phyloP scores from a whole-genome alignment of 2,888 invertebrate species.

The Strigamia transsilvanica region DNA sequence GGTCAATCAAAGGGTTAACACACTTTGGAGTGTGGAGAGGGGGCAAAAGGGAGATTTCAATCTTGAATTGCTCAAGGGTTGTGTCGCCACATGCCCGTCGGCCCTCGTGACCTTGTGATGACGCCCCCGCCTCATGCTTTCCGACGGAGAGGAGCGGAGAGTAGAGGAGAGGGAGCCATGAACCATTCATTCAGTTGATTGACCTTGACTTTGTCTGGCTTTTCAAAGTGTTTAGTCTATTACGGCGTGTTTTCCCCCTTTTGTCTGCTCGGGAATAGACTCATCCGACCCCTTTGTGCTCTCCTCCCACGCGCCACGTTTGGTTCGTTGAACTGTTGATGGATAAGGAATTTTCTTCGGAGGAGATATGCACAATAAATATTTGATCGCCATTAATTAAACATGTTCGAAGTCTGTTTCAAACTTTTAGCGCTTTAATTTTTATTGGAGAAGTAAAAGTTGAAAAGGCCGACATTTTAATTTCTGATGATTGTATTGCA shows the following conservation, averaged over 20 bases:
- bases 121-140: slow-evolving; percentile 35
- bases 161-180: too few species aligned
- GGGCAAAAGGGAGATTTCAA: background rate
- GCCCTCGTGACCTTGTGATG: slow-evolving; percentile 25
- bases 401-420: background rate
- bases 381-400: background rate
- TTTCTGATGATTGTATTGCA: background rate
- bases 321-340: slow-evolving; percentile 40
- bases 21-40: background rate
- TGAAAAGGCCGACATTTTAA: too few species aligned
- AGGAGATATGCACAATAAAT: slow-evolving; percentile 36
- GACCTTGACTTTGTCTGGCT: slow-evolving; percentile 41
- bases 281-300: slow-evolving; percentile 42
- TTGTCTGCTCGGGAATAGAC: background rate
- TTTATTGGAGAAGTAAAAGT: too few species aligned
- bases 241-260: background rate
- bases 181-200: slow-evolving; percentile 33
- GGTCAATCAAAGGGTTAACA: slow-evolving; percentile 44
- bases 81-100: slow-evolving; percentile 19
- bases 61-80: background rate
- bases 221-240: slow-evolving; percentile 28
- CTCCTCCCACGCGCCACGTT: slow-evolving; percentile 39
- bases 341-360: slow-evolving; percentile 17
- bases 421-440: background rate
- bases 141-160: background rate